phyloP scores from a whole-genome alignment of 2,797 vertebrate species.

The Notolabrus celidotus region DNA sequence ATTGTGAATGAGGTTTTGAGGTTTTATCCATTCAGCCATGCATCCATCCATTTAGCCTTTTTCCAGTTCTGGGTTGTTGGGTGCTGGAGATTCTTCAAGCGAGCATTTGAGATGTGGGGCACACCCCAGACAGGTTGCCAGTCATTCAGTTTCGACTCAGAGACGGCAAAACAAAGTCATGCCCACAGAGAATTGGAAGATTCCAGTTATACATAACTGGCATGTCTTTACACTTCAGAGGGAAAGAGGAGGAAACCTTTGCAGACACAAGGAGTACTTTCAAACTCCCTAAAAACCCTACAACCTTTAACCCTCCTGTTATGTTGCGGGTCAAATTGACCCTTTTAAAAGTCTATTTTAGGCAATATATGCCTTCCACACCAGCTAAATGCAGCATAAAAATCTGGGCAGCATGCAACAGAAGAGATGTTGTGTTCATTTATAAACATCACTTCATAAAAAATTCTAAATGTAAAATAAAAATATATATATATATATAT shows the following conservation, averaged over 20 bases:
- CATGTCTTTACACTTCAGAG: slow-evolving; percentile 47
- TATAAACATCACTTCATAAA: too few species aligned
- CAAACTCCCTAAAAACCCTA: slow-evolving; percentile 24
- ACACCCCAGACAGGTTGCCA: slow-evolving; percentile 52
- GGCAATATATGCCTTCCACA: too few species aligned
- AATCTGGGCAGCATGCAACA: too few species aligned
- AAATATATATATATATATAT: too few species aligned
- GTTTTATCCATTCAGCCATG: slow-evolving; percentile 19
- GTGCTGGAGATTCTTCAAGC: slow-evolving; percentile 2
- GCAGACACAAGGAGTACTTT: slow-evolving; percentile 25
- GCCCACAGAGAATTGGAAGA: slow-evolving; percentile 58
- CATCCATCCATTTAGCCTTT: slow-evolving; percentile 6
- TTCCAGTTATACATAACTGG: slow-evolving; percentile 60
- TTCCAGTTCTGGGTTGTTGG: slow-evolving; percentile 13
- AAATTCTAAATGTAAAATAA: too few species aligned
- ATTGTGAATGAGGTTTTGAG: slow-evolving; percentile 26
- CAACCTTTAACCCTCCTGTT: slow-evolving; percentile 10
- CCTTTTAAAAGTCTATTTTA: too few species aligned
- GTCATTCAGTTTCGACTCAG: slow-evolving; percentile 34
- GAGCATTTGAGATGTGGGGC: slow-evolving; percentile 14
- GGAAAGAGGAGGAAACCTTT: slow-evolving; percentile 30
- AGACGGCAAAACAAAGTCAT: slow-evolving; percentile 58
- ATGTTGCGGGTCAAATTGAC: too few species aligned
- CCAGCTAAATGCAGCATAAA: too few species aligned
- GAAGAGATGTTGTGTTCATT: too few species aligned